A percentile compares a stretch with the other conserved stretches of the same genome.
Conservation (phyloP, 1,140 invertebrate genomes). For the Chrysomallon squamiferum region DNA sequence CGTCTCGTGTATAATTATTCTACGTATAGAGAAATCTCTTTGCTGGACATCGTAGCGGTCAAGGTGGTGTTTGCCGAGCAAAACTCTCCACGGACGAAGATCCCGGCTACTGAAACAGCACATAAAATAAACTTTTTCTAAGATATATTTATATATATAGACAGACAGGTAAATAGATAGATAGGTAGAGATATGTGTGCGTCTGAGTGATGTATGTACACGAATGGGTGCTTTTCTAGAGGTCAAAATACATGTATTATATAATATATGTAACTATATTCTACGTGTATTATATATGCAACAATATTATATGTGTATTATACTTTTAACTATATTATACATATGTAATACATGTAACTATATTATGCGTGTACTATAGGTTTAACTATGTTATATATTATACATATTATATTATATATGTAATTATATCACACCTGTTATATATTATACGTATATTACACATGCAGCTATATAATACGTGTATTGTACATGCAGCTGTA, state of each 20-base stretch:
- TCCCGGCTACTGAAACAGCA: conserved; percentile 23
- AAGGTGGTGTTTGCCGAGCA: conserved; percentile 66
- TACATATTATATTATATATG: too few species aligned
- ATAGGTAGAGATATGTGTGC: neutral
- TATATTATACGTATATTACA: too few species aligned
- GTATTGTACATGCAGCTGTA: too few species aligned
- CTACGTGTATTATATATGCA: neutral
- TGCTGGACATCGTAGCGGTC: conserved; percentile 24
- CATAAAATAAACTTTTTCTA: neutral
- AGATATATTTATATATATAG: neutral
- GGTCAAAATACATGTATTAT: neutral
- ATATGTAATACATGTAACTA: too few species aligned
- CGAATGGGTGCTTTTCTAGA: neutral
- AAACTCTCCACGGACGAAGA: conserved; percentile 54
- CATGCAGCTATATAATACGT: too few species aligned
- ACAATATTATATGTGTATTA: neutral
- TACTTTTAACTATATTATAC: too few species aligned
- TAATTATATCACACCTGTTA: too few species aligned
- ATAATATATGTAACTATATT: neutral
- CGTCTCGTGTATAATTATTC: conserved; percentile 35
- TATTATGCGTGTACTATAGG: too few species aligned
- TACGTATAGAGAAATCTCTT: conserved; percentile 17
- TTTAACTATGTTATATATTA: too few species aligned
- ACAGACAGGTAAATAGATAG: neutral
- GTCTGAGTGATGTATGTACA: neutral